These are phyloP conservation scores for Linnaemya tessellans DNA, from an alignment of 2,888 invertebrate species.

Conservation along the genomic window DNA sequence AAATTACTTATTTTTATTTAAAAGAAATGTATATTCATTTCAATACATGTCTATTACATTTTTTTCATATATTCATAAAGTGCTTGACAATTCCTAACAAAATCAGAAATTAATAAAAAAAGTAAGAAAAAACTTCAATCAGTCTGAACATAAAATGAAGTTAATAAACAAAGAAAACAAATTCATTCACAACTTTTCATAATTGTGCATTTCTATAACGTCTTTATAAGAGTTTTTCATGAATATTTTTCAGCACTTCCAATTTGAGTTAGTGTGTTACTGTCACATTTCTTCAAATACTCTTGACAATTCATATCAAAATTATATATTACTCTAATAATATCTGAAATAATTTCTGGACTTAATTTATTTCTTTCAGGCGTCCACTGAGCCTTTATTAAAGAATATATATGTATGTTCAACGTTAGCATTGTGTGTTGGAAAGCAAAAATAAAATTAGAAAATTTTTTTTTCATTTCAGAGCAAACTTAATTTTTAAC, in stretches of 20 bases:
- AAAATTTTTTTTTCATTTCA: constrained; percentile 11
- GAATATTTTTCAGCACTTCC: constrained; percentile 19
- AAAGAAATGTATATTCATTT: too few relatives aligned
- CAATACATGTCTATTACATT: too few relatives aligned
- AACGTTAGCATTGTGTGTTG: constrained; percentile 26
- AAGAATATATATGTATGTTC: constrained; percentile 37
- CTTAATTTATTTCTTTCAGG: too few relatives aligned
- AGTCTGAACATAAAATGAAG: too few relatives aligned
- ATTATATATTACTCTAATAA: constrained; percentile 25
- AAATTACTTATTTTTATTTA: too few relatives aligned
- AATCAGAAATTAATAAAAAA: too few relatives aligned
- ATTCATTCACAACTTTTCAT: too few relatives aligned
- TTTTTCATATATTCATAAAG: too few relatives aligned
- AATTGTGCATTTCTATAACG: neutral
- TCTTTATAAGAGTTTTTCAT: neutral
- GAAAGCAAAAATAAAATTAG: constrained; percentile 29
- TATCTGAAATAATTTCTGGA: constrained; percentile 3
- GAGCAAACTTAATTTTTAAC: constrained; percentile 12
- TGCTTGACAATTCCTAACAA: too few relatives aligned
- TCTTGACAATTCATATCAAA: constrained; percentile 19
- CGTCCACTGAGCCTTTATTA: constrained; percentile 33
- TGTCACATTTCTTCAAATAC: constrained; percentile 18
- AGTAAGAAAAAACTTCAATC: too few relatives aligned
- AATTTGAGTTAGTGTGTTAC: constrained; percentile 15
- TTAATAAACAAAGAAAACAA: too few relatives aligned